These are phyloP conservation scores for Falco berigora DNA, from an alignment of 2,797 vertebrate genomes.

Conservation along the genomic window DNA sequence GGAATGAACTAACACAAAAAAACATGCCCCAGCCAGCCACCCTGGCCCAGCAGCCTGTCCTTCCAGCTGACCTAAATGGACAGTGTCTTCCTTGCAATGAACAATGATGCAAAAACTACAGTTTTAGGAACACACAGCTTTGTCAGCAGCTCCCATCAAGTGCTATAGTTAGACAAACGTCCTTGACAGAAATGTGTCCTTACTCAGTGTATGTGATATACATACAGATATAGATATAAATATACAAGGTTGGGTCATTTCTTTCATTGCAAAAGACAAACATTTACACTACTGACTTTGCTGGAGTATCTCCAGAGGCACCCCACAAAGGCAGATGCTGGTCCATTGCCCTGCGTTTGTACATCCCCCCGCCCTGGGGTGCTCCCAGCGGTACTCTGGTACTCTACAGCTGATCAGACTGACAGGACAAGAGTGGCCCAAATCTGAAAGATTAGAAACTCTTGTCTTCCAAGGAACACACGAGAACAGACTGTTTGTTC, in stretches of 20 bases:
- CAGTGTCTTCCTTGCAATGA: background rate
- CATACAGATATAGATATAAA: no score
- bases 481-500: conserved; percentile 37
- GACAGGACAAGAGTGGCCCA: background rate
- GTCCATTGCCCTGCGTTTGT: background rate
- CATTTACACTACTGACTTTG: background rate
- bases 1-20: background rate
- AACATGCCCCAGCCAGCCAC: background rate
- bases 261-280: background rate
- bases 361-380: no score
- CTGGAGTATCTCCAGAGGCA: background rate
- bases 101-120: background rate
- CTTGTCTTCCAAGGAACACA: background rate
- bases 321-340: rapidly evolving
- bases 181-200: background rate
- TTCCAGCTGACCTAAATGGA: background rate
- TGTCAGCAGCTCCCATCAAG: background rate
- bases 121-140: background rate
- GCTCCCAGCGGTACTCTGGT: background rate
- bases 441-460: background rate
- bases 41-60: background rate
- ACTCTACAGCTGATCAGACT: rapidly evolving
- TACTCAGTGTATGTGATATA: rapidly evolving
- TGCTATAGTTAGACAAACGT: background rate
- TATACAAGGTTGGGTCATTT: background rate